A percentile compares a stretch with the other conserved stretches of the same genome.
Conservation (phyloP, 2,888 invertebrate species). For the Dendrolimus houi region DNA sequence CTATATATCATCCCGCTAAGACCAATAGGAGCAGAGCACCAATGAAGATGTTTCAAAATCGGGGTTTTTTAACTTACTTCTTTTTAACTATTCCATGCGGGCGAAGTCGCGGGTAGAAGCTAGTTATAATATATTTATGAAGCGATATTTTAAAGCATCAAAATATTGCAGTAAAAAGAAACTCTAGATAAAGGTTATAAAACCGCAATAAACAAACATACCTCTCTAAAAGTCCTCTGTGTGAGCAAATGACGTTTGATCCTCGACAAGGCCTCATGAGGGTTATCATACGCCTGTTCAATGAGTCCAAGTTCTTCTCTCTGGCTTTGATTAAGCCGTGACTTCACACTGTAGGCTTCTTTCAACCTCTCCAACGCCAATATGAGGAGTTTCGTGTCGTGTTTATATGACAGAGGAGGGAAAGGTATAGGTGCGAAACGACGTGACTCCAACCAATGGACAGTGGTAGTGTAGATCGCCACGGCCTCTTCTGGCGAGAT, state of each 20-base stretch:
- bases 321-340: constrained; percentile 97
- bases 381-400: constrained; percentile 98
- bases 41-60: no score
- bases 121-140: no score
- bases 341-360: constrained; percentile 99
- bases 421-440: constrained; percentile 99
- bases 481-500: constrained; percentile 99
- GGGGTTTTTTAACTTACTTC: no score
- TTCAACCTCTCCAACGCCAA: constrained; percentile 96
- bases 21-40: no score
- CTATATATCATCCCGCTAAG: no score
- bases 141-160: no score
- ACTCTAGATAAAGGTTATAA: no score
- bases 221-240: constrained; percentile 98
- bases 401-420: constrained; percentile 99
- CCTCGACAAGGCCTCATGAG: constrained; percentile 98
- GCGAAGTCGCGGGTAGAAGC: no score
- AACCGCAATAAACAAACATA: constrained; percentile 30
- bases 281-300: constrained; percentile 99
- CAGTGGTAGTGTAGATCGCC: constrained; percentile 99
- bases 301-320: constrained; percentile 98
- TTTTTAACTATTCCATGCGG: no score
- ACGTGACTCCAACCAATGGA: constrained; percentile 99
- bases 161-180: no score
- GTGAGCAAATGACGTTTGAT: constrained; percentile 99